Evolutionary conservation across 2,797 vertebrate genomes (phyloP).

Genomic region (Enteromius viviparus): DNA sequence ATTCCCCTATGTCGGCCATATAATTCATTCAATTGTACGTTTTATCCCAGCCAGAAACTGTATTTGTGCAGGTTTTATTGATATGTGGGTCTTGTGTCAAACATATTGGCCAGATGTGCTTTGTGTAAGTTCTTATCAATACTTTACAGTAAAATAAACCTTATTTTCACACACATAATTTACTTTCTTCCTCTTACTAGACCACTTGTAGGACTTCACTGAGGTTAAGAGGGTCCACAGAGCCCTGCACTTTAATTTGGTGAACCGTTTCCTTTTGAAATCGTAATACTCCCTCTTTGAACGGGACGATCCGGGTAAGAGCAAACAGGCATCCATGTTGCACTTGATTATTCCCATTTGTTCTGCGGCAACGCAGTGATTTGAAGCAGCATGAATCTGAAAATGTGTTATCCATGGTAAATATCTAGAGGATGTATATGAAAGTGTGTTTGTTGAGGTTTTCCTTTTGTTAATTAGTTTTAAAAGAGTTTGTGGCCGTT

Average conservation of each 20-base stretch:
- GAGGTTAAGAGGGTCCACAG: constrained; percentile 43
- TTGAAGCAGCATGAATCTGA: constrained; percentile 15
- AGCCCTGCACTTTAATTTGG: constrained; percentile 32
- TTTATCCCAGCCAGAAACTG: constrained; percentile 9
- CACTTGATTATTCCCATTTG: constrained; percentile 38
- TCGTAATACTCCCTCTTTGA: constrained; percentile 16
- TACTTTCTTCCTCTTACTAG: constrained; percentile 3
- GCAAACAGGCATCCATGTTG: constrained; percentile 47
- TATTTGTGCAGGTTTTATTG: constrained; percentile 13
- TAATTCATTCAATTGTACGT: constrained; percentile 5
- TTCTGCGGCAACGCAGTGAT: constrained; percentile 10
- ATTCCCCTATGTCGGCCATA: neutral
- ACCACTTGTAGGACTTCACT: constrained; percentile 6
- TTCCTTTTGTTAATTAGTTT: constrained; percentile 38
- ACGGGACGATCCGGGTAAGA: constrained; percentile 38
- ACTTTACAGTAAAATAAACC: neutral
- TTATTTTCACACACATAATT: neutral
- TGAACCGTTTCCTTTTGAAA: constrained; percentile 43
- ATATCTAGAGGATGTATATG: constrained; percentile 42
- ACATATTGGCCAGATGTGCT: constrained; percentile 18
- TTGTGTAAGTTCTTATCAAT: constrained; percentile 15
- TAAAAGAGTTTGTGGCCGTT: constrained; percentile 9
- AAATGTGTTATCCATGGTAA: constrained; percentile 36
- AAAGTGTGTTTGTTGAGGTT: constrained; percentile 34
- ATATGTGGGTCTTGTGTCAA: constrained; percentile 4